Evolutionary conservation across 2,888 invertebrate genomes (phyloP), one percentile per base, ranked within the genome.

Genomic region (Silvanus unidentatus): DNA sequence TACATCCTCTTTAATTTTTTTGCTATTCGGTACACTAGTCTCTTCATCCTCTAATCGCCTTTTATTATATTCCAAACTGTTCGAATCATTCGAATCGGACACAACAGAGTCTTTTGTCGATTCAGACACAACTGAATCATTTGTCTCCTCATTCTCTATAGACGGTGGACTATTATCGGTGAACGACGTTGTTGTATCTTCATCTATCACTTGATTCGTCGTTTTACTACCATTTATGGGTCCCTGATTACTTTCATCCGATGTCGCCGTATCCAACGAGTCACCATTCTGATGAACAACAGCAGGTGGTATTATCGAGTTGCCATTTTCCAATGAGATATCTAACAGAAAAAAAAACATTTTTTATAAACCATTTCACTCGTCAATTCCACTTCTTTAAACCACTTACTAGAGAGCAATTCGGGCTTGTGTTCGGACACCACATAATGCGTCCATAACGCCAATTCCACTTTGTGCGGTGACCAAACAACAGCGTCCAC

Each of bases 381-480:
- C 8, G 3, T 22, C 22, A 22, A 5, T 22, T 22, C 22, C 4
- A 22, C 3, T 22, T 22, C 8, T 5, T 22, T 22, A 22, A 22
- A 22, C n/a, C 16, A 68, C 73, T 88, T 83, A 60, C 84, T 83
- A 60, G 89, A 87, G 54, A 94, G 77, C 52, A 94, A 73, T 63
- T 89, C 86, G 28, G 93, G 92, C 70, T 86, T 87, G 59, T 89
- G 70, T 62, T 93, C 91, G 49, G 86, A 84, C 53, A 91, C 83
- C 45, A 93, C 84, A 69, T 87, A 87, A 73, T 94, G 93, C 45
- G 95, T 88, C 95, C 95, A 96, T 62, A 96, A 72, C 36, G 94
- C 89, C 64, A 95, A 73, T 72, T 96, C 95, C 44, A 95, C 91
- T 75, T 77, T 76, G 73, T 84, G 85, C 29, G 85, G 82, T 9